A percentile compares a stretch with the other conserved stretches of the same genome.
Conservation (phyloP, 2,797 vertebrate genomes). For the Tenualosa thibaudeaui region DNA sequence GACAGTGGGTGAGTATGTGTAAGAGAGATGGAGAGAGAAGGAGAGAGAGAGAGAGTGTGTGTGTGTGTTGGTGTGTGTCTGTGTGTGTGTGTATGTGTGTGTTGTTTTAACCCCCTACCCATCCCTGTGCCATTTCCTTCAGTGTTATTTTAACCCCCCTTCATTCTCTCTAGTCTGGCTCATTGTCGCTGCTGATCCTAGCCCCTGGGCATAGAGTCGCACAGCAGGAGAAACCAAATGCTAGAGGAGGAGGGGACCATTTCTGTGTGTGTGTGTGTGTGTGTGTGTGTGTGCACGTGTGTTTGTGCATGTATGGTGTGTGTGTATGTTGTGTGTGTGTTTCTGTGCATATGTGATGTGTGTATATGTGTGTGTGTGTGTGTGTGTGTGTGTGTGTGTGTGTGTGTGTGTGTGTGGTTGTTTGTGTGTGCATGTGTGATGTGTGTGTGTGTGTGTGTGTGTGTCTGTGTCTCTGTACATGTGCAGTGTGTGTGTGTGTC, state of each 20-base stretch:
- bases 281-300: not conserved
- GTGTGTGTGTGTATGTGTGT: not conserved
- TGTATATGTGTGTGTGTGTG: not conserved
- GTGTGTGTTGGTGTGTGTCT: not conserved
- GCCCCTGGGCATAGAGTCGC: not conserved
- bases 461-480: no score
- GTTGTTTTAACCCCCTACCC: not conserved
- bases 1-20: not conserved
- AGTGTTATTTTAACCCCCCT: not conserved
- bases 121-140: constrained; percentile 4
- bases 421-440: not conserved
- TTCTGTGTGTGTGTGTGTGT: not conserved
- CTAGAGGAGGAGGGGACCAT: not conserved
- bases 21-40: not conserved
- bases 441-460: not conserved
- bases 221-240: not conserved
- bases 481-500: no score
- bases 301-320: no score
- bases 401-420: constrained; percentile 2
- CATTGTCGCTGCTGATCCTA: not conserved
- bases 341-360: not conserved
- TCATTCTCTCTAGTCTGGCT: not conserved
- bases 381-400: not conserved
- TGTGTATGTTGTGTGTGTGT: not conserved
- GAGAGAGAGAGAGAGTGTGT: not conserved